Evolutionary conservation across 2,113 vertebrate genomes (phyloP).

Genomic region (Todiramphus chloris): DNA sequence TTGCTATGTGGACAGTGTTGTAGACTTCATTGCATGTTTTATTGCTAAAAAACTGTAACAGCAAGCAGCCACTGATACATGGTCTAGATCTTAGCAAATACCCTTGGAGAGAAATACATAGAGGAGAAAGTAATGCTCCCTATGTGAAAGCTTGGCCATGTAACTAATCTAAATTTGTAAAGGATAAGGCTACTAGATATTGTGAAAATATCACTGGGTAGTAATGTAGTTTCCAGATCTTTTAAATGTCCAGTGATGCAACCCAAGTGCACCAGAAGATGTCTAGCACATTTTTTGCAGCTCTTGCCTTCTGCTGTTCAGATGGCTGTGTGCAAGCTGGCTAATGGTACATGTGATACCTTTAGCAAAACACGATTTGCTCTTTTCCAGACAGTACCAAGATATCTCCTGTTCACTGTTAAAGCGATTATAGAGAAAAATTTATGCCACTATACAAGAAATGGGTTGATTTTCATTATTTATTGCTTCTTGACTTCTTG

Average conservation of each 20-base stretch:
- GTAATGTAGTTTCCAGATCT: neutral
- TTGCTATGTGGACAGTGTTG: neutral
- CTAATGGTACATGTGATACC: neutral
- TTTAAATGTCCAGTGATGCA: neutral
- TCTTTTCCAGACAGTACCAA: neutral
- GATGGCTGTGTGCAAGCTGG: neutral
- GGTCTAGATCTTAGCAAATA: neutral
- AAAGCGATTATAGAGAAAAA: neutral
- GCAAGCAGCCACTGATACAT: neutral
- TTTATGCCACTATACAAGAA: neutral
- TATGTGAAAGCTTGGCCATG: neutral
- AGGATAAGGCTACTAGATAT: neutral
- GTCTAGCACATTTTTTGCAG: neutral
- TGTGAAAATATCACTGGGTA: neutral
- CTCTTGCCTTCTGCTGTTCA: neutral
- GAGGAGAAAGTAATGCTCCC: neutral
- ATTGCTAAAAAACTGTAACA: neutral
- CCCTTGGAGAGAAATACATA: neutral
- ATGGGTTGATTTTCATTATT: neutral
- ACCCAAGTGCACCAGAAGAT: neutral
- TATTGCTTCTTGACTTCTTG: neutral
- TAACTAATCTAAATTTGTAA: neutral
- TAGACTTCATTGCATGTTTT: neutral
- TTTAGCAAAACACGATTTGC: neutral
- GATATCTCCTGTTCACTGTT: neutral